Evolutionary conservation across 1,140 invertebrate species (phyloP).

Genomic region (Littorina saxatilis): DNA sequence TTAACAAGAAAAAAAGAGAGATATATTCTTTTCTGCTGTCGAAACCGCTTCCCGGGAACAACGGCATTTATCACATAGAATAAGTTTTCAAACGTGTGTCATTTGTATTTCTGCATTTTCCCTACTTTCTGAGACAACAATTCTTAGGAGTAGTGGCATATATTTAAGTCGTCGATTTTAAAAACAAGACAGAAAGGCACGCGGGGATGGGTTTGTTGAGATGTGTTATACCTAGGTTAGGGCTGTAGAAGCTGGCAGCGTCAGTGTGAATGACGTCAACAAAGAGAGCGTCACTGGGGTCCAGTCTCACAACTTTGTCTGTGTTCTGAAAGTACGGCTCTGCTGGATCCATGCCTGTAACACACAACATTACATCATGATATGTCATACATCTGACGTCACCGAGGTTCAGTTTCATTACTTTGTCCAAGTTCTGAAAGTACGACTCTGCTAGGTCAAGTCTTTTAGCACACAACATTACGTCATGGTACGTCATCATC

Average conservation of each 20-base stretch:
- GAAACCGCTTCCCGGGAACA: too few species aligned
- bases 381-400: background rate
- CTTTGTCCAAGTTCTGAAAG: slow-evolving; percentile 77
- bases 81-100: too few species aligned
- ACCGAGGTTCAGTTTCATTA: slow-evolving; percentile 69
- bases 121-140: background rate
- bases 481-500: too few species aligned
- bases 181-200: background rate
- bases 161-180: background rate
- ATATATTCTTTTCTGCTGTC: too few species aligned
- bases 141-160: background rate
- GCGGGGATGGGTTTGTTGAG: background rate
- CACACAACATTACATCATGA: background rate
- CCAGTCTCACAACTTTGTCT: slow-evolving; percentile 72
- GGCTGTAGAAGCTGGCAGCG: slow-evolving; percentile 75
- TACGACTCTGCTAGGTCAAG: slow-evolving; percentile 83
- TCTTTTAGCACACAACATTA: too few species aligned
- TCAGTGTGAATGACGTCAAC: slow-evolving; percentile 97
- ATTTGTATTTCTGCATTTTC: background rate
- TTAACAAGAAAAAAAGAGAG: too few species aligned
- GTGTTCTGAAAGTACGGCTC: slow-evolving; percentile 81
- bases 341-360: slow-evolving; percentile 80
- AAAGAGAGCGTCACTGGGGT: slow-evolving; percentile 86
- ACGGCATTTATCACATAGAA: too few species aligned
- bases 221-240: background rate